Percentiles rank a stretch among this genome's conserved stretches.
Evolutionary conservation across 2,888 invertebrate species (phyloP).

Genomic region (Geotrupes spiniger): DNA sequence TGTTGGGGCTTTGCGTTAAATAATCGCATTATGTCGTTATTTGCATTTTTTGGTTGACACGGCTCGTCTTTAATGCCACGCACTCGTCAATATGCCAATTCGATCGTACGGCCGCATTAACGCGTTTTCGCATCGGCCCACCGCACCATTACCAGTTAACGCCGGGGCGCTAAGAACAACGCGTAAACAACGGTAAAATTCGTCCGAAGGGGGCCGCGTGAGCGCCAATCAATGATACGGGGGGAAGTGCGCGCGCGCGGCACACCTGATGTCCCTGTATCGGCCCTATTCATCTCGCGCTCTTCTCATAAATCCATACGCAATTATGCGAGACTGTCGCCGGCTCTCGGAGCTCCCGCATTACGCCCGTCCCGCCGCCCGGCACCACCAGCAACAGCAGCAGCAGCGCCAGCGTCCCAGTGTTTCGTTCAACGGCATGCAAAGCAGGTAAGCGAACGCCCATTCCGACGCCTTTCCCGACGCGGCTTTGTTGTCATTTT

Average conservation of each 20-base stretch:
- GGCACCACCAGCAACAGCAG: too few species aligned
- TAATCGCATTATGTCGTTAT: too few species aligned
- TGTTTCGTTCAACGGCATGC: conserved; percentile 1
- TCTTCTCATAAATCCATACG: conserved; percentile 28
- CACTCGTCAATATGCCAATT: too few species aligned
- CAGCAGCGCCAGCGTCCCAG: not conserved
- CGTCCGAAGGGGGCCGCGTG: conserved; percentile 33
- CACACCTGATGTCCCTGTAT: conserved; percentile 40
- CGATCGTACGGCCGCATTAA: too few species aligned
- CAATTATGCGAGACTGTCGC: conserved; percentile 27
- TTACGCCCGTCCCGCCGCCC: not conserved
- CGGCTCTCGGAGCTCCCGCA: conserved; percentile 8
- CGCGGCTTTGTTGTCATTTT: too few species aligned
- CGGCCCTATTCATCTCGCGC: conserved; percentile 32
- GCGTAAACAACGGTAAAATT: conserved; percentile 36
- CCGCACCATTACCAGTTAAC: too few species aligned
- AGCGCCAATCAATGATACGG: conserved; percentile 45
- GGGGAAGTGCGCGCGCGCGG: conserved; percentile 42
- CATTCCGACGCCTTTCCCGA: not conserved
- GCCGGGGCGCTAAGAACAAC: conserved; percentile 3
- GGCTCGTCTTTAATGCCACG: too few species aligned
- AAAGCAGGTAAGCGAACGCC: not conserved
- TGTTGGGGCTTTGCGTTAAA: too few species aligned
- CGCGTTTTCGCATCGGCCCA: too few species aligned
- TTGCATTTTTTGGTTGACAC: too few species aligned